These are phyloP conservation scores for Pollenia amentaria DNA, from an alignment of 2,888 invertebrate genomes.

Conservation along the genomic window DNA sequence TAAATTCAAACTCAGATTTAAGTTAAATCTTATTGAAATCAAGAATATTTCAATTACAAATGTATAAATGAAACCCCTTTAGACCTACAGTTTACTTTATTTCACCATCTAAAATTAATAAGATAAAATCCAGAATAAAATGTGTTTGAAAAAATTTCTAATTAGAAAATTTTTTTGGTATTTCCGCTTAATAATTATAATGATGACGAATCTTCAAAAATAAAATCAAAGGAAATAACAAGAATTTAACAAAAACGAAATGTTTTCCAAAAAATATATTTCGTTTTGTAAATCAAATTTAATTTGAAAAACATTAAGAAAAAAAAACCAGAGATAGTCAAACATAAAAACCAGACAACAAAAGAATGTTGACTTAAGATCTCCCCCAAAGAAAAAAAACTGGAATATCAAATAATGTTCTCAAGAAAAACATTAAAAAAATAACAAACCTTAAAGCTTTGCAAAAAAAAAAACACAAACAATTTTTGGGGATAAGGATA, in stretches of 20 bases:
- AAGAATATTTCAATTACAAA: too few species aligned
- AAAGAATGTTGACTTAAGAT: conserved; percentile 62
- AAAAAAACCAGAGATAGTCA: neutral
- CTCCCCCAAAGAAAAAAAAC: neutral
- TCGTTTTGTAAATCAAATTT: neutral
- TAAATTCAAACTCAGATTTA: too few species aligned
- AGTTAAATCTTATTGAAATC: too few species aligned
- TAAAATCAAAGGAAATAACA: conserved; percentile 20
- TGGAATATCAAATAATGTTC: conserved; percentile 47
- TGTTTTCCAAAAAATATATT: neutral
- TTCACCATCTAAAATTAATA: neutral
- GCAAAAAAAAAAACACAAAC: conserved; percentile 1
- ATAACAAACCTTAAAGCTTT: neutral
- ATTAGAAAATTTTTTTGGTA: conserved; percentile 34
- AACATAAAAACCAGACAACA: conserved; percentile 62
- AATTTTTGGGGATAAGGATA: conserved; percentile 35
- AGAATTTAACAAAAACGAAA: conserved; percentile 13
- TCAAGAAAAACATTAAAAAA: conserved; percentile 46
- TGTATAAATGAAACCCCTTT: too few species aligned
- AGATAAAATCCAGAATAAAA: neutral
- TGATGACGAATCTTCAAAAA: neutral
- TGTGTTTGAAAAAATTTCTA: neutral
- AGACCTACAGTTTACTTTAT: too few species aligned
- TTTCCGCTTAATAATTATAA: conserved; percentile 62
- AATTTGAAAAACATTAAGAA: neutral